Evolutionary conservation across 1,140 invertebrate genomes (phyloP).

Genomic region (Nasonia longicornis): DNA sequence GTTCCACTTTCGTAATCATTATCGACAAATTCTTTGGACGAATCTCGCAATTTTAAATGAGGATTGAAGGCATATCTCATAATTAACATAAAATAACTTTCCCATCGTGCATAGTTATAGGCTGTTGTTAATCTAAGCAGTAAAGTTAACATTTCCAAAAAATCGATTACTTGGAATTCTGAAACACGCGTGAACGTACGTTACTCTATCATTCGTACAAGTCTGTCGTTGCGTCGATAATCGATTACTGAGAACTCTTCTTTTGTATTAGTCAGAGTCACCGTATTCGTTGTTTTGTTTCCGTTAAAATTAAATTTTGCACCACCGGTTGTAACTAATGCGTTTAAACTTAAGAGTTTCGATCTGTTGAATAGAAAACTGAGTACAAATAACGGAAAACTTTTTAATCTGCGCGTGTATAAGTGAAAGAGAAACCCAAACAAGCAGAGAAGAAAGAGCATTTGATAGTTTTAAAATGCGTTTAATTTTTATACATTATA

Average conservation of each 20-base stretch:
- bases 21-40: background rate
- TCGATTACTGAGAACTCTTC: conserved; percentile 21
- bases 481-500: conserved; percentile 3
- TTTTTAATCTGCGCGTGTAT: background rate
- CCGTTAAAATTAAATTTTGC: conserved; percentile 9
- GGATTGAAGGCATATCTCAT: too few relatives aligned
- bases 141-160: background rate
- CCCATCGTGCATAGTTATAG: too few relatives aligned
- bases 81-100: too few relatives aligned
- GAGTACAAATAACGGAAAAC: conserved; percentile 3
- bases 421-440: background rate
- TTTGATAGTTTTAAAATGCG: background rate
- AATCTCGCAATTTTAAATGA: background rate
- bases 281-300: background rate
- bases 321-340: background rate
- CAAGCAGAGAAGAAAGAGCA: background rate
- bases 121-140: too few relatives aligned
- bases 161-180: background rate
- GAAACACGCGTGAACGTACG: background rate
- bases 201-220: background rate
- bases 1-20: conserved; percentile 25
- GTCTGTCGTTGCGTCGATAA: conserved; percentile 11
- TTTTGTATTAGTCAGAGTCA: conserved; percentile 2
- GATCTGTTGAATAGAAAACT: background rate
- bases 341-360: too few relatives aligned